Evolutionary conservation across 2,888 invertebrate genomes (phyloP), one percentile per base, ranked within the genome.

Genomic region (Dione juno): DNA sequence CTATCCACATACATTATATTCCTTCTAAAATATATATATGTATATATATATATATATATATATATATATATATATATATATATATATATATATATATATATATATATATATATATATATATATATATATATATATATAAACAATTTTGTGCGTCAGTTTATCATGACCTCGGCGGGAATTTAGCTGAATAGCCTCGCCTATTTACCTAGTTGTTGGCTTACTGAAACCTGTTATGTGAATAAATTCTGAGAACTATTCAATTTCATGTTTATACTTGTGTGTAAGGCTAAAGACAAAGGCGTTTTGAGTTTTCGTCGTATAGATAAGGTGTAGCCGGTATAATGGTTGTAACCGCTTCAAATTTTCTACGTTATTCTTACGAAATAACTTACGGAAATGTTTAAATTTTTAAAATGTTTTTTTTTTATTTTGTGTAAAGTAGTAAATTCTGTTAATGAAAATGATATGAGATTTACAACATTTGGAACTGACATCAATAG

Each of bases 111-210:
- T 57, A 19, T 35, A 19, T 9, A 35, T 53, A 35, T 53, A 53
- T 53, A 14, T 57, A 37, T 37, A 57, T 57, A 57, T 57, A n/a
- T 57, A 57, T 57, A 37, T 57, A 19, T 50, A 43, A 45, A 45
- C 28, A 61, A 45, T 64, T 64, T 64, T 40, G 50, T 64, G 64
- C 40, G 50, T 64, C 57, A 70, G 53, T 54, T 67, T 69, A 50
- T 74, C 58, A 53, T 45, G 71, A 71, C 75, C 72, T 75, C 69
- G 71, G 41, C 57, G 70, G 65, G 71, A 75, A 74, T 75, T 75
- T 63, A 74, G 75, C 73, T 73, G 75, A 75, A 50, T 71, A 66
- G 66, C 67, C 67, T 73, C 67, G 70, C 74, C 74, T 72, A 69
- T 72, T 75, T 76, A 72, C 74, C 72, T 72, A 72, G 61, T 69